phyloP scores from a whole-genome alignment of 2,113 vertebrate species.

The Gavia stellata region DNA sequence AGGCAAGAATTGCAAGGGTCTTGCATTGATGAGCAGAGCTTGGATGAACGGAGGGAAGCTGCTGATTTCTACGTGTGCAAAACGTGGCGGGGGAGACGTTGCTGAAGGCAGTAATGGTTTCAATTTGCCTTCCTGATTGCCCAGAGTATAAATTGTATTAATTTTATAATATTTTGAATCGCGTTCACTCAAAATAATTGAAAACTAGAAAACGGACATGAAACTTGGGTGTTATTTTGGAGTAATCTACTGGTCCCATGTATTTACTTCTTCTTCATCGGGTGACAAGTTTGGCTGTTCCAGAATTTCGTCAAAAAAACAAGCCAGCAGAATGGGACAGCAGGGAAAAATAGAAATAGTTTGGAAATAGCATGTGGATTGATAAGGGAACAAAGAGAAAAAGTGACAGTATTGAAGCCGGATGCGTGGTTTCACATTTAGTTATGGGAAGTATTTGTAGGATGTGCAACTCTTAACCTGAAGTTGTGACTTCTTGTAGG shows the following conservation, averaged over 20 bases:
- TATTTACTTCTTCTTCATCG: neutral
- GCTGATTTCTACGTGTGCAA: neutral
- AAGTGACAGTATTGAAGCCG: neutral
- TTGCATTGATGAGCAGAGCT: neutral
- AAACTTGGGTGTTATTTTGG: neutral
- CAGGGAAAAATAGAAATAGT: neutral
- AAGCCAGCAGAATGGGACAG: neutral
- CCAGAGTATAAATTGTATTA: neutral
- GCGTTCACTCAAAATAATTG: neutral
- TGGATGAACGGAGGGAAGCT: neutral
- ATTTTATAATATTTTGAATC: neutral
- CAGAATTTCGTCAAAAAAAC: neutral
- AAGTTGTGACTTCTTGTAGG: neutral
- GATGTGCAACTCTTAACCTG: neutral
- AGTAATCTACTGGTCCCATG: neutral
- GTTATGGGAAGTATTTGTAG: neutral
- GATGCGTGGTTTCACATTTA: neutral
- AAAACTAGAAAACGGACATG: neutral
- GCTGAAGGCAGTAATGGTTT: accelerated
- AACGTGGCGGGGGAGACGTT: neutral
- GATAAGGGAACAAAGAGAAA: neutral
- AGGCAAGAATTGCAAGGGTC: neutral
- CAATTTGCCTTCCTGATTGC: neutral
- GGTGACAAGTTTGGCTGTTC: neutral
- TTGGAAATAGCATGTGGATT: neutral